These are phyloP conservation scores for Limnephilus rhombicus DNA, from an alignment of 2,888 invertebrate genomes.

Conservation along the genomic window DNA sequence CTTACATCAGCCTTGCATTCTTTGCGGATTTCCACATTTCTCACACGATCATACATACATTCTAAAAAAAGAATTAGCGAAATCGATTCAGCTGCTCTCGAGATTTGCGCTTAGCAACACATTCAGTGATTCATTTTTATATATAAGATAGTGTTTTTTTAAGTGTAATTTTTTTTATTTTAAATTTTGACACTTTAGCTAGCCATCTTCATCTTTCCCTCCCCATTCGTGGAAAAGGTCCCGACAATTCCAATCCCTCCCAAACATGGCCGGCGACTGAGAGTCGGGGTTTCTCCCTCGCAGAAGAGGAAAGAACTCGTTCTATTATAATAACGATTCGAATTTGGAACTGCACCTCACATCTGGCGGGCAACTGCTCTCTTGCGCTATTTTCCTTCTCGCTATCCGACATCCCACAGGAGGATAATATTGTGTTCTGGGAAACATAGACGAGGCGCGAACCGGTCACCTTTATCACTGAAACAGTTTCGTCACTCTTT, in stretches of 20 bases:
- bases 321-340: constrained; percentile 69
- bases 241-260: not conserved
- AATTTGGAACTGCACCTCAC: constrained; percentile 39
- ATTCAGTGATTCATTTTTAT: too few relatives aligned
- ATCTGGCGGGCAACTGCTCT: constrained; percentile 55
- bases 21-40: too few relatives aligned
- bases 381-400: not conserved
- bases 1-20: too few relatives aligned
- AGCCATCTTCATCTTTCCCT: too few relatives aligned
- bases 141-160: too few relatives aligned
- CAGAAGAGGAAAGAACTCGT: constrained; percentile 79
- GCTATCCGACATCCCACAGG: not conserved
- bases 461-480: not conserved
- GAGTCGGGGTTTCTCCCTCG: constrained; percentile 67
- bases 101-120: too few relatives aligned
- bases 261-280: constrained; percentile 17
- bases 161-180: too few relatives aligned
- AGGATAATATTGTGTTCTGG: not conserved
- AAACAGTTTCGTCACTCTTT: too few relatives aligned
- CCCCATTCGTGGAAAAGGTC: not conserved
- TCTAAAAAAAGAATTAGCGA: too few relatives aligned
- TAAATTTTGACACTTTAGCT: too few relatives aligned
- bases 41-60: too few relatives aligned
- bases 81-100: too few relatives aligned
- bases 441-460: not conserved